A percentile compares a stretch with the other conserved stretches of the same genome.
phyloP scores from a whole-genome alignment of 2,113 vertebrate species.

The Motacilla alba region DNA sequence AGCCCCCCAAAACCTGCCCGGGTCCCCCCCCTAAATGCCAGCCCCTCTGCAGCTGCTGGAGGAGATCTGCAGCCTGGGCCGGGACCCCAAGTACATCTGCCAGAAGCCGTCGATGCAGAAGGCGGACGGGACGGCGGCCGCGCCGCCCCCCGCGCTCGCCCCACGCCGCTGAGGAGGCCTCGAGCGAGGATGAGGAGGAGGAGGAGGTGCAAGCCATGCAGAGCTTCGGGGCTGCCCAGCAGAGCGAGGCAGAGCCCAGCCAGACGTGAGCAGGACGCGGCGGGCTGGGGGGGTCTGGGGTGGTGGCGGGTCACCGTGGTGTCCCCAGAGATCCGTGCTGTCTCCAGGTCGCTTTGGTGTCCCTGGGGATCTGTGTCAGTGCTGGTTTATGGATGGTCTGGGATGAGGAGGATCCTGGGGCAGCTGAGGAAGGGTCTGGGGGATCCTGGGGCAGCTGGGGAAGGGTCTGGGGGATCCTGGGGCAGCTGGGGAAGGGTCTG shows the following conservation, averaged over 20 bases:
- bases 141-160: not conserved
- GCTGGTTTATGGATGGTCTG: not conserved
- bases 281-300: no score
- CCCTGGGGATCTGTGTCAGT: no score
- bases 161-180: not conserved
- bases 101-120: not conserved
- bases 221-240: not conserved
- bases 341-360: not conserved
- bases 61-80: not conserved
- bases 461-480: no score
- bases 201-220: not conserved
- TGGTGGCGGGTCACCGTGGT: no score
- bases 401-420: not conserved
- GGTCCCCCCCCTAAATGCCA: no score
- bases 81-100: slow-evolving; percentile 1
- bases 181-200: not conserved
- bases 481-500: no score
- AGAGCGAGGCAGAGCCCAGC: not conserved
- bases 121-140: not conserved
- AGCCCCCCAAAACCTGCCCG: accelerated
- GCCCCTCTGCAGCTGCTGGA: not conserved
- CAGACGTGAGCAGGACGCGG: not conserved
- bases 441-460: no score
- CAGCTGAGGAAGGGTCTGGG: no score
- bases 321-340: no score